Percentiles rank a stretch among this genome's conserved stretches.
Evolutionary conservation across 2,113 vertebrate species (phyloP).

Genomic region (Tupaia tana): DNA sequence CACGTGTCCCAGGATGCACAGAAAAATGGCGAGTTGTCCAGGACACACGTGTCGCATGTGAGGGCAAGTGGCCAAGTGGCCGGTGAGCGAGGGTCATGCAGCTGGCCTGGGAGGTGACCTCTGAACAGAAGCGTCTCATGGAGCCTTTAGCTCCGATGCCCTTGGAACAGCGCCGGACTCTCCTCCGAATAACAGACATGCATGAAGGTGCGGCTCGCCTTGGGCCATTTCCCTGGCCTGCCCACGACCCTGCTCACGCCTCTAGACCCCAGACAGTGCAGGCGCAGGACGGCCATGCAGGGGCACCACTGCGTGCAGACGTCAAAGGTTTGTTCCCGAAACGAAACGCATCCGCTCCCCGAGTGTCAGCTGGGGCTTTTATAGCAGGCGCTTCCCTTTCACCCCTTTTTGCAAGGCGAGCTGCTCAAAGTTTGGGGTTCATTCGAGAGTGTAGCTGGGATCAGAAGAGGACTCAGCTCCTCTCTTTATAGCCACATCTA

Average conservation of each 20-base stretch:
- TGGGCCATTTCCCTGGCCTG: not conserved
- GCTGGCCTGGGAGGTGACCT: not conserved
- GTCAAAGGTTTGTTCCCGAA: not conserved
- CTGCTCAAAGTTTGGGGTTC: not conserved
- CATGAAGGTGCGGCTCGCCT: not conserved
- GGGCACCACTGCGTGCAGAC: not conserved
- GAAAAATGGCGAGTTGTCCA: rapidly evolving
- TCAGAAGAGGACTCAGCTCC: not conserved
- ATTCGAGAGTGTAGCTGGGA: rapidly evolving
- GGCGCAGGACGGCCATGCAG: rapidly evolving
- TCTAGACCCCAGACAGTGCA: not conserved
- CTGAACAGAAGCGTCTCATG: not conserved
- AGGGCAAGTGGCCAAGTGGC: rapidly evolving
- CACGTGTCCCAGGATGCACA: not conserved
- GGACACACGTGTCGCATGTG: not conserved
- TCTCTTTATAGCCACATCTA: not conserved
- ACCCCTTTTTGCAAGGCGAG: not conserved
- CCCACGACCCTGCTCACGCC: not conserved
- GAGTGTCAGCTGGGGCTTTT: not conserved
- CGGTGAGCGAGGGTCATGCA: not conserved
- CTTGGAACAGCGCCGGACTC: not conserved
- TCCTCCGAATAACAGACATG: not conserved
- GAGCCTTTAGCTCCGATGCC: not conserved
- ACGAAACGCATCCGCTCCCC: not conserved
- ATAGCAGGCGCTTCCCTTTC: not conserved